These are phyloP conservation scores for Tyrophagus putrescentiae DNA, from an alignment of 1,140 invertebrate genomes.

Conservation along the genomic window DNA sequence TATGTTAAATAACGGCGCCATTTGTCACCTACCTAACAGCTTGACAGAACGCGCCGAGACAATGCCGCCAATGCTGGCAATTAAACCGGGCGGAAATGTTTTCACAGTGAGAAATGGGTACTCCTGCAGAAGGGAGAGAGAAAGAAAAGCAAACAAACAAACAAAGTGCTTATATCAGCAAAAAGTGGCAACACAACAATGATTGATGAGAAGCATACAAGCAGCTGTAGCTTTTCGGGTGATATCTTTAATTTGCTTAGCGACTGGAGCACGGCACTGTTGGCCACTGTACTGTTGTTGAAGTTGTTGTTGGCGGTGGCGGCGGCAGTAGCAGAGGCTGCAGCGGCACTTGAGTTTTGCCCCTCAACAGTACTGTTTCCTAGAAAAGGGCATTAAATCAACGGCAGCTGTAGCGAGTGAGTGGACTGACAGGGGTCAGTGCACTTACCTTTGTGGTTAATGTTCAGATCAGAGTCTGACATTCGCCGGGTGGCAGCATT, in stretches of 20 bases:
- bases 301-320: not conserved
- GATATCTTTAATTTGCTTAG: constrained; percentile 12
- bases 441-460: constrained; percentile 67
- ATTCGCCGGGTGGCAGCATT: constrained; percentile 44
- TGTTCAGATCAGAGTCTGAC: constrained; percentile 80
- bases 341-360: not conserved
- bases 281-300: not conserved
- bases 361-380: too few species aligned
- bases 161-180: not conserved
- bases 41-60: constrained; percentile 73
- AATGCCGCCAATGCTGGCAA: constrained; percentile 76
- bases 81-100: constrained; percentile 70
- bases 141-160: constrained; percentile 51
- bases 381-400: too few species aligned
- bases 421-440: too few species aligned
- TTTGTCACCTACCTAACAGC: constrained; percentile 38
- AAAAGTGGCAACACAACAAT: constrained; percentile 9
- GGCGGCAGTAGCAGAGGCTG: not conserved
- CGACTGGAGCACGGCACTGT: not conserved
- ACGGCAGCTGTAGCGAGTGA: too few species aligned
- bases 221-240: constrained; percentile 21
- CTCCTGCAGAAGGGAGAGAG: too few species aligned
- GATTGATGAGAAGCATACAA: too few species aligned
- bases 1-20: too few species aligned
- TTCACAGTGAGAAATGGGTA: constrained; percentile 90